phyloP scores from a whole-genome alignment of 2,888 invertebrate genomes.

The Caprella mutica region DNA sequence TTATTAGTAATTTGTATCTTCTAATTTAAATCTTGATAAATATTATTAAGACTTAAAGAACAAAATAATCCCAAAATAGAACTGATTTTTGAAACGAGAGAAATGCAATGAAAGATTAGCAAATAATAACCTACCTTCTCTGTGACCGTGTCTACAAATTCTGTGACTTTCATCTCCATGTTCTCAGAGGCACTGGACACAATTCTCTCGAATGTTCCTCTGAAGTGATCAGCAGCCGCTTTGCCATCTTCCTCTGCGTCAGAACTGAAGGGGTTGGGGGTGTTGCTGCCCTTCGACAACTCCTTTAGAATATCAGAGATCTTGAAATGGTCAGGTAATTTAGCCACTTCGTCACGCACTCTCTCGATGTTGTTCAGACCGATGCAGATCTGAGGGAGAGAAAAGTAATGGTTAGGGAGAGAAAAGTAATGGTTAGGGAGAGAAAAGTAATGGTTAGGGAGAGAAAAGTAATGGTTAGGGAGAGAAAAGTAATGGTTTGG shows the following conservation, averaged over 20 bases:
- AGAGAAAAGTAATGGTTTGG: not conserved
- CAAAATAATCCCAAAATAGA: no score
- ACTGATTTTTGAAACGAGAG: no score
- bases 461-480: no score
- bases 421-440: no score
- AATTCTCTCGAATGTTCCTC: constrained; percentile 21
- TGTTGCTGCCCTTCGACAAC: constrained; percentile 10
- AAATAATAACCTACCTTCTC: constrained; percentile 19
- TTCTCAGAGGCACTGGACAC: constrained; percentile 24
- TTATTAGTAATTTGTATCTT: no score
- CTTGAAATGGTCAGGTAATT: constrained; percentile 20
- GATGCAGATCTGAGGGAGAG: constrained; percentile 22
- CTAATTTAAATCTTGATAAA: no score
- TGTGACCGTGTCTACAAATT: constrained; percentile 27
- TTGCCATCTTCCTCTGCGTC: not conserved
- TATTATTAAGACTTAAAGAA: no score
- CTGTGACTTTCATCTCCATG: constrained; percentile 28
- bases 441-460: no score
- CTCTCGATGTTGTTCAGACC: constrained; percentile 33
- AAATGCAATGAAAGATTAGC: no score
- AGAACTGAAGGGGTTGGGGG: not conserved
- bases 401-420: not conserved
- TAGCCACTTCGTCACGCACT: constrained; percentile 22
- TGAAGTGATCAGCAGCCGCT: constrained; percentile 14
- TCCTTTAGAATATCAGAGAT: constrained; percentile 12